Evolutionary conservation across 2,888 invertebrate genomes (phyloP), one percentile per base, ranked within the genome.

Genomic region (Stenoptilia bipunctidactyla): DNA sequence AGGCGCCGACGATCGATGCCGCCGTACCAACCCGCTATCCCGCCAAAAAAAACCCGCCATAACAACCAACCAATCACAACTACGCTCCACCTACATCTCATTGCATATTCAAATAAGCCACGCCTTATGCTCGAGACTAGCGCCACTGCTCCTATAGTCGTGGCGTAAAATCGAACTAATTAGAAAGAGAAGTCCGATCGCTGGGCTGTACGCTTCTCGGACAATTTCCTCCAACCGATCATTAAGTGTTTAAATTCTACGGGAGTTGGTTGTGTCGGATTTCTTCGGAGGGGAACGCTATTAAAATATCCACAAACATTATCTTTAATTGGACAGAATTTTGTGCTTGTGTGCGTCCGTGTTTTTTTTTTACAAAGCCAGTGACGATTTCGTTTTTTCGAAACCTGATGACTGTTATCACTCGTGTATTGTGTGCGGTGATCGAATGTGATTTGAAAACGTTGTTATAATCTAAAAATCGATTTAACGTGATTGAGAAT

Each of bases 251-350:
- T 83, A 83, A 83, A 72, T 74, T 74, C 82, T 69, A 74, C 79
- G 69, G 69, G 79, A 77, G 83, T 76, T 82, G 83, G 83, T 82
- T 83, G 83, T 83, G 83, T 83, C 83, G 79, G 72, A 61, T 83
- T 82, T 77, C 82, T 56, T 65, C 77, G 76, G 79, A 76, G 82
- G 83, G 83, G 79, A 67, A 69, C 76, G 73, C 76, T 80, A 83
- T 83, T 83, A 83, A 82, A 83, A 83, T 80, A 79, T 82, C 80
- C 72, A 77, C 80, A 80, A 80, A 80, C 80, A 83, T 83, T 83
- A 83, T 70, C 80, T 80, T 79, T 83, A 83, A 83, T 83, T 83
- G 83, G 80, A 73, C 79, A 70, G 76, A 69, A 65, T 70, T 80
- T 75, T 79, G 82, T 77, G 79, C 69, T 60, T 70, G 83, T 83